Evolutionary conservation across 2,113 vertebrate species (phyloP).

Genomic region (Oryzias celebensis): DNA sequence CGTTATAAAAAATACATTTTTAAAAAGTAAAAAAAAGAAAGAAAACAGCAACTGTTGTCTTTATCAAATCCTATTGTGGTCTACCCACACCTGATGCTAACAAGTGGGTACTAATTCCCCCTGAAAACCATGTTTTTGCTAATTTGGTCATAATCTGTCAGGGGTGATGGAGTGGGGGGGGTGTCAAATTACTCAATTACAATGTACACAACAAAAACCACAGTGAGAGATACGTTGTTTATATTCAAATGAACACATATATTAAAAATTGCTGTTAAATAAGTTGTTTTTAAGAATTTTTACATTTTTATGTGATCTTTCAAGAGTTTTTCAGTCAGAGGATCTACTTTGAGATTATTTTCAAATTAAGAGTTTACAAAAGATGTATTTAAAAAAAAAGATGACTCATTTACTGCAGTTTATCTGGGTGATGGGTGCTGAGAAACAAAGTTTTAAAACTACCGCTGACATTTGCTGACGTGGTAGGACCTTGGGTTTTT

Average conservation of each 20-base stretch:
- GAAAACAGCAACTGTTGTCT: slow-evolving; percentile 12
- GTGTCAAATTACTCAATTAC: slow-evolving; percentile 24
- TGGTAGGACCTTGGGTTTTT: slow-evolving; percentile 72
- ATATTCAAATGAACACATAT: slow-evolving; percentile 66
- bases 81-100: slow-evolving; percentile 64
- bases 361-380: slow-evolving; percentile 77
- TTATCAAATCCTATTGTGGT: slow-evolving; percentile 22
- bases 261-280: slow-evolving; percentile 74
- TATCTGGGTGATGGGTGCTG: slow-evolving; percentile 68
- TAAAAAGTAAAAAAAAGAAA: slow-evolving; percentile 11
- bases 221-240: slow-evolving; percentile 58
- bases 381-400: slow-evolving; percentile 58
- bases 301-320: slow-evolving; percentile 96
- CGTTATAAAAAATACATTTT: too few relatives aligned
- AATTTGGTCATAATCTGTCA: slow-evolving; percentile 56
- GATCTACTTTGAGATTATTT: slow-evolving; percentile 85
- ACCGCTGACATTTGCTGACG: slow-evolving; percentile 45
- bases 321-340: slow-evolving; percentile 93
- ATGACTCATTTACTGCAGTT: slow-evolving; percentile 71
- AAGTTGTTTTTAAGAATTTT: slow-evolving; percentile 86
- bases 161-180: slow-evolving; percentile 62
- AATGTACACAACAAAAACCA: slow-evolving; percentile 50
- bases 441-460: slow-evolving; percentile 76
- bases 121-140: slow-evolving; percentile 3
- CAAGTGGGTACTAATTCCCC: slow-evolving; percentile 22